Evolutionary conservation across 2,797 vertebrate genomes (phyloP).

Genomic region (Gymnodraco acuticeps): DNA sequence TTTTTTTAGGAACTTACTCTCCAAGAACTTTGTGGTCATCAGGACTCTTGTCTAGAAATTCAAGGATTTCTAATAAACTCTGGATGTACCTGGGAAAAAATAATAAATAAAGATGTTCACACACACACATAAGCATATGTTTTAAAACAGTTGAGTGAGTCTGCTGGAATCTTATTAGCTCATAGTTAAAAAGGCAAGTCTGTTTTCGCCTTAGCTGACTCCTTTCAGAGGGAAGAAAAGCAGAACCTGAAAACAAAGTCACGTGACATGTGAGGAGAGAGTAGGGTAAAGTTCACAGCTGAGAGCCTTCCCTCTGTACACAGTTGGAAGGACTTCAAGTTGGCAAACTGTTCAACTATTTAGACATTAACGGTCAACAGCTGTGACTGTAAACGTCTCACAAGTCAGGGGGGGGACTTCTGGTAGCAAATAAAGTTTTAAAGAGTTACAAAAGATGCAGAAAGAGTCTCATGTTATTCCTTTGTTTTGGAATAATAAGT

Average conservation of each 20-base stretch:
- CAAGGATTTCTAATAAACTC: slow-evolving; percentile 95
- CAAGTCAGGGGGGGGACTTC: background rate
- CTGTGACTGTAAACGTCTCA: slow-evolving; percentile 16
- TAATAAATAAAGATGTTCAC: slow-evolving; percentile 1
- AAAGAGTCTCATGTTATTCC: background rate
- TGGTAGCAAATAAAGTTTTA: background rate
- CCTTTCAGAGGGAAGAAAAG: slow-evolving; percentile 12
- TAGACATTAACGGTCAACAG: slow-evolving; percentile 41
- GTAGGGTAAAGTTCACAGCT: slow-evolving; percentile 79
- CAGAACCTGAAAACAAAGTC: slow-evolving; percentile 46
- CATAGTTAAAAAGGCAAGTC: background rate
- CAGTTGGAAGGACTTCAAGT: slow-evolving; percentile 65
- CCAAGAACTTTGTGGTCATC: slow-evolving; percentile 89
- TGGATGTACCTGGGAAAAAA: slow-evolving; percentile 90
- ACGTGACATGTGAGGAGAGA: slow-evolving; percentile 60
- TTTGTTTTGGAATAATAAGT: background rate
- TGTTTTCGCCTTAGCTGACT: background rate
- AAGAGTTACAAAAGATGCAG: background rate
- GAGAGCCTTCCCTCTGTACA: slow-evolving; percentile 14
- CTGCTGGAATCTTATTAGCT: background rate
- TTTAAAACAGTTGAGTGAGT: background rate
- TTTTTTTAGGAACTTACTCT: slow-evolving; percentile 85
- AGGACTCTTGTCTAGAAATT: slow-evolving; percentile 91
- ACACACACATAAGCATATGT: background rate
- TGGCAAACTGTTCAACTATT: slow-evolving; percentile 10